phyloP scores from a whole-genome alignment of 2,113 vertebrate genomes.

The Saguinus imperator region DNA sequence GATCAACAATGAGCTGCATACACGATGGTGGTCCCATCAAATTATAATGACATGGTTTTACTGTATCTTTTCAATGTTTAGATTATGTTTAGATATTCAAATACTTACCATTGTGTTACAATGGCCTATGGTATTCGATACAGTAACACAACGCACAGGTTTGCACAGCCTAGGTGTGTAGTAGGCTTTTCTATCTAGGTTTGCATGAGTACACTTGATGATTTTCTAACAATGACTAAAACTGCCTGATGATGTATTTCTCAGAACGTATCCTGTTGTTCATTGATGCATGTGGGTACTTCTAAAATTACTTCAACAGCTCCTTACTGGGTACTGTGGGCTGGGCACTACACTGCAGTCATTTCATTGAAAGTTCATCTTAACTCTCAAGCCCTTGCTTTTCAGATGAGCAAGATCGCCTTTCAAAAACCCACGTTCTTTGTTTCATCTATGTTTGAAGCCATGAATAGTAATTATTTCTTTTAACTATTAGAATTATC shows the following conservation, averaged over 20 bases:
- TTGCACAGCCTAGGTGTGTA: neutral
- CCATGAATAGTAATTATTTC: constrained; percentile 1
- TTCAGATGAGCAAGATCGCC: neutral
- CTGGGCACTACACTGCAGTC: rapidly evolving
- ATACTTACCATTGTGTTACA: neutral
- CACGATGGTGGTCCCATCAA: neutral
- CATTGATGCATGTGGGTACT: neutral
- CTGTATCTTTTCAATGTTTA: neutral
- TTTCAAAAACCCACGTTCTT: neutral
- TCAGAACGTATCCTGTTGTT: neutral
- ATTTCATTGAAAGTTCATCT: neutral
- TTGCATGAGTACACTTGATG: neutral
- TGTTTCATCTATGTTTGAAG: neutral
- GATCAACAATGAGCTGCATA: neutral
- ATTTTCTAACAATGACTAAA: neutral
- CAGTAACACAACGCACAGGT: neutral
- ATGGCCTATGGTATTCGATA: neutral
- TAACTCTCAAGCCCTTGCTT: neutral
- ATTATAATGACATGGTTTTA: neutral
- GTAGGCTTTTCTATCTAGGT: neutral
- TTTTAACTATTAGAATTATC: constrained; percentile 23
- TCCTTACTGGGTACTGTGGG: neutral
- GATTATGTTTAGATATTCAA: neutral
- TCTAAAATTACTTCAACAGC: neutral
- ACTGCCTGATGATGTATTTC: neutral